Conservation (phyloP, 2,888 invertebrate species). For the Catocala sponsa region DNA sequence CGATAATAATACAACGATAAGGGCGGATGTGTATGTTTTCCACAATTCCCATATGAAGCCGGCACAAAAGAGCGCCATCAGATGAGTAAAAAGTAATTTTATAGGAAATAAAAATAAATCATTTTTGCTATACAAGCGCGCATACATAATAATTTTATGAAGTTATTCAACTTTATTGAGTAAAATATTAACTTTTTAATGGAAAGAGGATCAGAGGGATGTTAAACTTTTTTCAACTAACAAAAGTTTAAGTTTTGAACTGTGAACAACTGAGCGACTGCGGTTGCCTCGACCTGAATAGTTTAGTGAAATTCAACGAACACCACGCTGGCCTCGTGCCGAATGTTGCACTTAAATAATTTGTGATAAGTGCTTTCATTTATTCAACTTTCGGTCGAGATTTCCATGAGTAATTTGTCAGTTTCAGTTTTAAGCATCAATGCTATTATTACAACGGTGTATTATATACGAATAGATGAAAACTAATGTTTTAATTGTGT, state of each 20-base stretch:
- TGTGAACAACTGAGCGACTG: slow-evolving; percentile 78
- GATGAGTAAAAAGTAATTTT: slow-evolving; percentile 38
- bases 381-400: slow-evolving; percentile 75
- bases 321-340: slow-evolving; percentile 80
- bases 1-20: slow-evolving; percentile 8
- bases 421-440: slow-evolving; percentile 53
- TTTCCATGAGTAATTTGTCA: slow-evolving; percentile 69
- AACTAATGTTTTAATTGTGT: slow-evolving; percentile 61
- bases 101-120: slow-evolving; percentile 41
- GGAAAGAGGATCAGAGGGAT: slow-evolving; percentile 50
- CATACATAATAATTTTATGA: slow-evolving; percentile 33
- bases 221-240: slow-evolving; percentile 59
- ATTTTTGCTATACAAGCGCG: slow-evolving; percentile 41
- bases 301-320: slow-evolving; percentile 79
- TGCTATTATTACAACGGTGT: slow-evolving; percentile 39
- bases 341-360: slow-evolving; percentile 84
- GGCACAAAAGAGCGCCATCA: slow-evolving; percentile 36
- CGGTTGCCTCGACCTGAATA: slow-evolving; percentile 83
- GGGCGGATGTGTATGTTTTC: background rate
- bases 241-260: slow-evolving; percentile 68
- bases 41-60: slow-evolving; percentile 7
- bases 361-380: slow-evolving; percentile 83
- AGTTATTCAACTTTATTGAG: slow-evolving; percentile 41
- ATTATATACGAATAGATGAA: slow-evolving; percentile 36
- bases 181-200: slow-evolving; percentile 50